phyloP scores from a whole-genome alignment of 2,888 invertebrate genomes.

The Eupithecia subumbrata region DNA sequence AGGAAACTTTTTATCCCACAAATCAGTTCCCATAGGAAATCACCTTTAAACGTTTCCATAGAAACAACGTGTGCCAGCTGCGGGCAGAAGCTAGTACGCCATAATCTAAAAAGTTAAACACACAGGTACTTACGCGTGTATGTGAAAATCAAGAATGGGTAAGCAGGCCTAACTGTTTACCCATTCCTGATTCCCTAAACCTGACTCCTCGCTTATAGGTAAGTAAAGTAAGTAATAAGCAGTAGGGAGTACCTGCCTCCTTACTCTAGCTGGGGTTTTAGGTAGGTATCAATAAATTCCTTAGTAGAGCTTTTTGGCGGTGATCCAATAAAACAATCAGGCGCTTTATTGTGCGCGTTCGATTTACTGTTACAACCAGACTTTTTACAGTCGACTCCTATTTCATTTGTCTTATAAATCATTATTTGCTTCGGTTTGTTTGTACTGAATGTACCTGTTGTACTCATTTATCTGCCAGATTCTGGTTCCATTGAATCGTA shows the following conservation, averaged over 20 bases:
- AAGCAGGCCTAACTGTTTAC: neutral
- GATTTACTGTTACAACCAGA: constrained; percentile 69
- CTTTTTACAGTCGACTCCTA: constrained; percentile 65
- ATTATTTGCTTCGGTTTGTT: constrained; percentile 54
- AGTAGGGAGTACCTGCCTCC: no score
- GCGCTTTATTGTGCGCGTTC: constrained; percentile 61
- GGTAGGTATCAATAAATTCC: constrained; percentile 3
- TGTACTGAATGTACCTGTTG: constrained; percentile 42
- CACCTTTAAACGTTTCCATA: no score
- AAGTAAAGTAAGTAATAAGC: no score
- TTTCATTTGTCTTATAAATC: constrained; percentile 60
- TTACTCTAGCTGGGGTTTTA: neutral
- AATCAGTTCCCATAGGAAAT: no score
- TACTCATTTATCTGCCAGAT: neutral
- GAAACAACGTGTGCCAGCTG: no score
- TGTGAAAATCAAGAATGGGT: neutral
- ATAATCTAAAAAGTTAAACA: no score
- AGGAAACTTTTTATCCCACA: no score
- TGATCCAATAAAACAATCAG: constrained; percentile 76
- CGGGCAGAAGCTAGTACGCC: no score
- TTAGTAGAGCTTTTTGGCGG: constrained; percentile 64
- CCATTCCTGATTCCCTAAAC: no score
- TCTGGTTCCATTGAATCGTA: neutral
- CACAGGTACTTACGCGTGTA: neutral
- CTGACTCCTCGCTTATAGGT: neutral